phyloP scores from a whole-genome alignment of 2,113 vertebrate species.

The Syrmaticus mikado region DNA sequence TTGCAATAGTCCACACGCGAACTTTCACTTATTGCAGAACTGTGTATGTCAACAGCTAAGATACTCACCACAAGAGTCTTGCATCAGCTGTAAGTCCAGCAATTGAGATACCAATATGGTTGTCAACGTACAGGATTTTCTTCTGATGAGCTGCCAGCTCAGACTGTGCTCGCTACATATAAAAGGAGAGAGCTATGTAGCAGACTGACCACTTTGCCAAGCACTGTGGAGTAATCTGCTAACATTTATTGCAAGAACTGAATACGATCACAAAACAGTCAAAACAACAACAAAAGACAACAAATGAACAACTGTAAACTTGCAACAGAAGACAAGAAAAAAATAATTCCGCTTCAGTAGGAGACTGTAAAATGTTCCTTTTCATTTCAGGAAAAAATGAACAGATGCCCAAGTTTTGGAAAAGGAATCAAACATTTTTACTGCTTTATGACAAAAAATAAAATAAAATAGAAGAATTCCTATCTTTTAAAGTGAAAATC shows the following conservation, averaged over 20 bases:
- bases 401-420: background rate
- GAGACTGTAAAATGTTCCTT: background rate
- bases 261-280: background rate
- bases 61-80: constrained; percentile 91
- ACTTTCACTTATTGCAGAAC: constrained; percentile 58
- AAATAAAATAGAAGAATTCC: background rate
- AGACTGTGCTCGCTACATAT: constrained; percentile 92
- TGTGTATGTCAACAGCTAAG: background rate
- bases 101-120: constrained; percentile 97
- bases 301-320: background rate
- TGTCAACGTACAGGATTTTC: constrained; percentile 98
- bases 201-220: constrained; percentile 25
- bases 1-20: constrained; percentile 1
- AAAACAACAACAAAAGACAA: background rate
- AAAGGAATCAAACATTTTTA: background rate
- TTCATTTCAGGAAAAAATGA: background rate
- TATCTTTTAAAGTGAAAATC: background rate
- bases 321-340: background rate
- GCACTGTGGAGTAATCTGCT: constrained; percentile 31
- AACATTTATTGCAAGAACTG: background rate
- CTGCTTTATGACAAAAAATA: background rate
- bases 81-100: constrained; percentile 98
- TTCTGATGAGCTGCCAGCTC: constrained; percentile 99
- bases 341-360: background rate
- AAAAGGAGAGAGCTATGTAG: constrained; percentile 37